These are phyloP conservation scores for Anorthoa munda DNA, from an alignment of 2,888 invertebrate genomes.

Conservation along the genomic window DNA sequence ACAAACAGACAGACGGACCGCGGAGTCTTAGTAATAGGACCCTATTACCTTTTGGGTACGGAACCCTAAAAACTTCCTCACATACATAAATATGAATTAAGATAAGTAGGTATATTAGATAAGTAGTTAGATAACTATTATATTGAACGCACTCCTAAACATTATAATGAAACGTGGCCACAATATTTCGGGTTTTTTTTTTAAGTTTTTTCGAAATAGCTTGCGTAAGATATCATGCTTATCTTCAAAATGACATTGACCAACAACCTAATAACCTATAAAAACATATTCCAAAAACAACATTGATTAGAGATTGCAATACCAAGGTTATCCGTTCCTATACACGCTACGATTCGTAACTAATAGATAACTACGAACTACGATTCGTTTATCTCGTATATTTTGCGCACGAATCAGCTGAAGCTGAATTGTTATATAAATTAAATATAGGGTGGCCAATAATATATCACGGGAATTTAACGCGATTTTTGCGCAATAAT, in stretches of 20 bases:
- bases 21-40: too few species aligned
- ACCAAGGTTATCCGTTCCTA: constrained; percentile 20
- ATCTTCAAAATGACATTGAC: neutral
- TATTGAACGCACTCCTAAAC: neutral
- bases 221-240: neutral
- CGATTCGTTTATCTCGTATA: constrained; percentile 2
- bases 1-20: too few species aligned
- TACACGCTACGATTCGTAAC: neutral
- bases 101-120: too few species aligned
- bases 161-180: neutral
- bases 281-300: neutral
- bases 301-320: constrained; percentile 2
- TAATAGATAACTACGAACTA: neutral
- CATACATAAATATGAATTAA: too few species aligned
- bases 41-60: too few species aligned
- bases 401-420: constrained; percentile 41
- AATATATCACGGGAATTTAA: too few species aligned
- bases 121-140: neutral
- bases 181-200: neutral
- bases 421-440: constrained; percentile 16
- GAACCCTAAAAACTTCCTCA: too few species aligned
- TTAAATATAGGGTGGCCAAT: constrained; percentile 20
- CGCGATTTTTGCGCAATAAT: too few species aligned
- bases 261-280: neutral
- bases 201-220: neutral